Conservation (phyloP, 2,113 vertebrate species). For the Ariopsis seemanni region DNA sequence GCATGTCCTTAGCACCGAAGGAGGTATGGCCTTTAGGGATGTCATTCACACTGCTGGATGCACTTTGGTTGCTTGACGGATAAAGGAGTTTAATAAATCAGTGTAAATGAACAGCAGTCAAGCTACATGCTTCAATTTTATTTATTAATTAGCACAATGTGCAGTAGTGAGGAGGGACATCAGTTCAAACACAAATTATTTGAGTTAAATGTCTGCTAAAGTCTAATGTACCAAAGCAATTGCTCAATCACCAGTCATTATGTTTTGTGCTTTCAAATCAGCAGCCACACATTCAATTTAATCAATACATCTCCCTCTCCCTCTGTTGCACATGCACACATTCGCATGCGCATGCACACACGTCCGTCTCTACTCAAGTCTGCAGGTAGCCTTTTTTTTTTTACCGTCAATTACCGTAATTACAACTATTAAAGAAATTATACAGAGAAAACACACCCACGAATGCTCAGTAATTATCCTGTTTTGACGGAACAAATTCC, state of each 20-base stretch:
- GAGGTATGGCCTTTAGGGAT: background rate
- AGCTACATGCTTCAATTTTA: background rate
- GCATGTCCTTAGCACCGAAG: background rate
- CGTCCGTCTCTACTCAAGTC: background rate
- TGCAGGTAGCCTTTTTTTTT: constrained; percentile 13
- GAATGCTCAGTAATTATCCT: background rate
- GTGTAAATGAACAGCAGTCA: background rate
- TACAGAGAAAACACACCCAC: background rate
- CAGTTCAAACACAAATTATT: background rate
- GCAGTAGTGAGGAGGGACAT: background rate
- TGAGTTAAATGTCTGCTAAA: background rate
- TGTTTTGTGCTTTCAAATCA: background rate
- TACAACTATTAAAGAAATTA: constrained; percentile 2
- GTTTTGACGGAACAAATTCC: background rate
- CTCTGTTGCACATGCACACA: background rate
- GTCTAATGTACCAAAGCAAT: constrained; percentile 10
- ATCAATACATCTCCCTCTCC: background rate
- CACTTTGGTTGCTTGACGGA: background rate
- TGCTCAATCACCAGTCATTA: background rate
- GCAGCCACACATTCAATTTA: background rate
- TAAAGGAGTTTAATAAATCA: background rate
- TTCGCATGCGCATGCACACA: background rate
- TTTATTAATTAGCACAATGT: background rate
- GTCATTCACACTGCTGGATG: background rate
- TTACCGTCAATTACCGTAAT: constrained; percentile 23